phyloP scores from a whole-genome alignment of 2,113 vertebrate genomes.

The Myotis yumanensis region DNA sequence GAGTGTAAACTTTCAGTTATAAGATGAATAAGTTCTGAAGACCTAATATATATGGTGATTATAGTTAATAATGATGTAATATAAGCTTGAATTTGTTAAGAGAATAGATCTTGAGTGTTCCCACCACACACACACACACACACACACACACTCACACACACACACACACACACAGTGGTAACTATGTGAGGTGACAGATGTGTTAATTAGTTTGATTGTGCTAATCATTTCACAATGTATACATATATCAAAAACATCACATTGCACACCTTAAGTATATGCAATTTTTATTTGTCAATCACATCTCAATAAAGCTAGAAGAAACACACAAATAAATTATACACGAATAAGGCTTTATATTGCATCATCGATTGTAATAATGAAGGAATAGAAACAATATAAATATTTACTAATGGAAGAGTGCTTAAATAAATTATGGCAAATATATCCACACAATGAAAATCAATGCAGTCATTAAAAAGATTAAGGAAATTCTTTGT shows the following conservation, averaged over 20 bases:
- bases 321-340: neutral
- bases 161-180: neutral
- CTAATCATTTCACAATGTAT: neutral
- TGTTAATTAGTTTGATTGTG: neutral
- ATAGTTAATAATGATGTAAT: neutral
- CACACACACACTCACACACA: neutral
- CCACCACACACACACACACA: neutral
- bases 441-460: neutral
- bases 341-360: neutral
- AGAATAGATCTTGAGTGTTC: neutral
- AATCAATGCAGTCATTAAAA: neutral
- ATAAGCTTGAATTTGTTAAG: neutral
- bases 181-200: neutral
- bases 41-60: neutral
- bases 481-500: neutral
- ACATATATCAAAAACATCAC: neutral
- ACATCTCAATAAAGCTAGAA: neutral
- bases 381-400: neutral
- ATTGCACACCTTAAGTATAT: neutral
- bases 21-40: neutral
- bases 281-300: neutral
- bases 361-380: neutral
- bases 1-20: neutral
- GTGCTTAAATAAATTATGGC: neutral
- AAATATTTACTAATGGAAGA: neutral